A percentile compares a stretch with the other conserved stretches of the same genome.
Evolutionary conservation across 2,797 vertebrate species (phyloP).

Genomic region (Periophthalmus magnuspinnatus): DNA sequence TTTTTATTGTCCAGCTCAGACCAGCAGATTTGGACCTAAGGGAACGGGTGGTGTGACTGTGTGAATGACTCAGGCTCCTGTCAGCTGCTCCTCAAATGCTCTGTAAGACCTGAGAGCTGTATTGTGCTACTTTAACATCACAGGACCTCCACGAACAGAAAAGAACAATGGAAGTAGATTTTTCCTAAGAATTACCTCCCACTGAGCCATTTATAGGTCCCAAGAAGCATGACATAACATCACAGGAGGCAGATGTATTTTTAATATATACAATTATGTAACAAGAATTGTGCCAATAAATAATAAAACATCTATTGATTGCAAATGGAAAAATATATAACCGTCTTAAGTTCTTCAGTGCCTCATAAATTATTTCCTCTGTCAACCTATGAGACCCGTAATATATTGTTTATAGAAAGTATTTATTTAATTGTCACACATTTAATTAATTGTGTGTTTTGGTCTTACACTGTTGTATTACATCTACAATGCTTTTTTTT

Average conservation of each 20-base stretch:
- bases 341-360: background rate
- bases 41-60: constrained; percentile 1
- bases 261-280: background rate
- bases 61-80: constrained; percentile 1
- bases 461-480: background rate
- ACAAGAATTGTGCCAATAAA: background rate
- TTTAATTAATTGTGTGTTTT: background rate
- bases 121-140: background rate
- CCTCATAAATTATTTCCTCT: background rate
- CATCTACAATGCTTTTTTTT: background rate
- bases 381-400: background rate
- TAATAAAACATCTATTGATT: background rate
- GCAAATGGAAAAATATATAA: background rate
- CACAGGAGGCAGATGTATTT: background rate
- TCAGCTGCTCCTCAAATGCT: constrained; percentile 18
- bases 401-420: background rate
- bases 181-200: background rate
- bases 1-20: constrained; percentile 1
- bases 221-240: background rate
- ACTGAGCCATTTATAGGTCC: background rate
- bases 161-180: background rate
- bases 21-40: background rate
- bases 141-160: background rate
- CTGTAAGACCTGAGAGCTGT: background rate
- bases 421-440: background rate